phyloP scores from a whole-genome alignment of 2,797 vertebrate species.

The Catostomus latipinnis region DNA sequence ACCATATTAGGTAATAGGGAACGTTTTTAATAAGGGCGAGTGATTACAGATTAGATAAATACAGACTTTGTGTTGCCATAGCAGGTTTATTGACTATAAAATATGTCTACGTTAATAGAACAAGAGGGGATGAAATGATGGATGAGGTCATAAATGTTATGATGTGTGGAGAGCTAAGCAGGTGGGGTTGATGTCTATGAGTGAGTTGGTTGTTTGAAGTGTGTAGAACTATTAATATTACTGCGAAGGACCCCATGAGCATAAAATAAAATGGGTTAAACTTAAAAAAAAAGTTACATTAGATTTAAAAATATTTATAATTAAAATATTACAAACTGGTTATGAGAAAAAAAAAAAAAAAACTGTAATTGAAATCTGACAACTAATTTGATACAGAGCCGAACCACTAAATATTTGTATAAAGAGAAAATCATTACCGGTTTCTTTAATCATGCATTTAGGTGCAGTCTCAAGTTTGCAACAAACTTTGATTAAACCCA shows the following conservation, averaged over 20 bases:
- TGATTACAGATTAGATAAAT: constrained; percentile 8
- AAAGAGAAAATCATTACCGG: background rate
- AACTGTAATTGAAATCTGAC: no score
- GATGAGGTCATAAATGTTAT: constrained; percentile 2
- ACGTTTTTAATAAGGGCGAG: background rate
- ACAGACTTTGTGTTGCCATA: background rate
- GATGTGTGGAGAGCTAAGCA: background rate
- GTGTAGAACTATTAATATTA: background rate
- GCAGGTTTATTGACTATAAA: constrained; percentile 11
- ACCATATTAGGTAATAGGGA: constrained; percentile 37
- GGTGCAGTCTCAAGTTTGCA: background rate
- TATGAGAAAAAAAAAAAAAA: no score
- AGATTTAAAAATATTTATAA: no score
- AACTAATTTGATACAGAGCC: background rate
- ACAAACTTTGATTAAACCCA: constrained; percentile 59
- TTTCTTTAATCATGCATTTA: background rate
- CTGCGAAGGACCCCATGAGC: no score
- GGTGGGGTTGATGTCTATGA: background rate
- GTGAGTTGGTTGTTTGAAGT: background rate
- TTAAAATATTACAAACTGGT: no score
- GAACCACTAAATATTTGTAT: background rate
- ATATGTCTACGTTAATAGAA: constrained; percentile 1
- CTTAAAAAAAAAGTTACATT: background rate
- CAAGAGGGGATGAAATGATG: background rate
- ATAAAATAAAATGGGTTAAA: no score